Evolutionary conservation across 2,888 invertebrate species (phyloP).

Genomic region (Clostera curtula): DNA sequence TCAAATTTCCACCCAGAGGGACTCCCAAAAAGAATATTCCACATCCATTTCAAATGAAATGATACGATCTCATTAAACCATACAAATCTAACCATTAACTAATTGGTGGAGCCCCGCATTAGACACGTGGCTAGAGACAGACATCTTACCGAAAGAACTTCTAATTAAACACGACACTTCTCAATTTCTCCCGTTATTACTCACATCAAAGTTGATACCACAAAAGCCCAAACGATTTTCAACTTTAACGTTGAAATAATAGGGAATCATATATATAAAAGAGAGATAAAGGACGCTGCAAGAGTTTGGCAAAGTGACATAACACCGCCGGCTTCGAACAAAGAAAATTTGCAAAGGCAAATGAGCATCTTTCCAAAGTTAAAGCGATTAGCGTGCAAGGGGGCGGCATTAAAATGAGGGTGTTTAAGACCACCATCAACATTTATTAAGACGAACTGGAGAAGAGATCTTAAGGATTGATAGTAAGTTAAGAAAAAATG

Average conservation of each 20-base stretch:
- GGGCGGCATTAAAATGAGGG: slow-evolving; percentile 21
- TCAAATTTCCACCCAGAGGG: too few relatives aligned
- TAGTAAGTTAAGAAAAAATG: background rate
- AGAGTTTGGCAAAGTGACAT: slow-evolving; percentile 44
- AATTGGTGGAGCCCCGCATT: slow-evolving; percentile 45
- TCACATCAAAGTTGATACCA: slow-evolving; percentile 20
- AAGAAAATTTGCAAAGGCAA: slow-evolving; percentile 51
- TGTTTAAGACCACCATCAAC: slow-evolving; percentile 16
- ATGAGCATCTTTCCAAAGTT: slow-evolving; percentile 55
- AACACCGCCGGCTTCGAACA: slow-evolving; percentile 52
- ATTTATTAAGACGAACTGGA: slow-evolving; percentile 7
- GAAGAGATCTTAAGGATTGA: background rate
- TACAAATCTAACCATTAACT: slow-evolving; percentile 55
- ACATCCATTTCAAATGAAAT: slow-evolving; percentile 23
- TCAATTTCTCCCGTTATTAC: slow-evolving; percentile 39
- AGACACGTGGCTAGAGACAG: slow-evolving; percentile 35
- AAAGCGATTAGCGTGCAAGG: slow-evolving; percentile 43
- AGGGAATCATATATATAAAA: slow-evolving; percentile 24
- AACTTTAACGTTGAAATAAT: slow-evolving; percentile 21
- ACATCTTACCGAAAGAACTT: slow-evolving; percentile 38
- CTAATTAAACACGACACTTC: slow-evolving; percentile 53
- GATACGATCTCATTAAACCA: slow-evolving; percentile 50
- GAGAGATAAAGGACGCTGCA: slow-evolving; percentile 29
- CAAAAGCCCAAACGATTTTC: slow-evolving; percentile 15
- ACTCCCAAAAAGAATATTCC: too few relatives aligned